Evolutionary conservation across 2,888 invertebrate genomes (phyloP), one percentile per base, ranked within the genome.

Genomic region (Incurvaria masculella): DNA sequence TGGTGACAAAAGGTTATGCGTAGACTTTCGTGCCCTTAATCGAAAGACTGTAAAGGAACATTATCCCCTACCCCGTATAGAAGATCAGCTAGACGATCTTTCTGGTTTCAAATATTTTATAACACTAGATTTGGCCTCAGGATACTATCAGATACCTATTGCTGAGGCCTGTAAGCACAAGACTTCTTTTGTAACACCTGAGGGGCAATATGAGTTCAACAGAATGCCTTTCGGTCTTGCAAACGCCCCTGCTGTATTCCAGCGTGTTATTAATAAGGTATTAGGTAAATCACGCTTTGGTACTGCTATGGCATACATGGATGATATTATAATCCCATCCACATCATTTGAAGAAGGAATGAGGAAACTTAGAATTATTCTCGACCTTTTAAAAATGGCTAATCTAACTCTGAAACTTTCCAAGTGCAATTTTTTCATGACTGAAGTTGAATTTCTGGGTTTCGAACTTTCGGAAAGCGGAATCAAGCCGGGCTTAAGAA

Each of bases 181-280:
- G 2, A 46, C 46, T 6, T 39, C 17, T 4, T 46, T 46, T 26
- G 47, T 47, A 4, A 45, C 42, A 2, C 42, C 42, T 10, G 45
- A 45, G 8, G 45, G 45, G 6, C 44, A 21, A 1, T 18, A 47
- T 23, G 56, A 61, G 43, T 61, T 58, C 44, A 59, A 57, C 4
- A 51, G 59, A 4, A 58, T 60, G 59, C 57, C 59, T 1, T 62
- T 61, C 49, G 61, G 59, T 1, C 19, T 60, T 14, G 54, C 59
- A 1, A 60, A 57, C 21, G 57, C 59, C 0, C 59, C 61, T 0
- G 55, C 60, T 0, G 53, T 57, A 1, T 63, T 59, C 23, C 59
- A 59, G 39, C 45, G 55, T 3, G n/a, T 53, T 2, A 59, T 61
- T 8, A 54, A 59, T 45, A 56, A 55, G 26, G 49, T 59, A 10